Percentiles rank a stretch among this genome's conserved stretches.
These are phyloP conservation scores for Rallus crepitans DNA, from an alignment of 2,797 vertebrate genomes.

Conservation along the genomic window DNA sequence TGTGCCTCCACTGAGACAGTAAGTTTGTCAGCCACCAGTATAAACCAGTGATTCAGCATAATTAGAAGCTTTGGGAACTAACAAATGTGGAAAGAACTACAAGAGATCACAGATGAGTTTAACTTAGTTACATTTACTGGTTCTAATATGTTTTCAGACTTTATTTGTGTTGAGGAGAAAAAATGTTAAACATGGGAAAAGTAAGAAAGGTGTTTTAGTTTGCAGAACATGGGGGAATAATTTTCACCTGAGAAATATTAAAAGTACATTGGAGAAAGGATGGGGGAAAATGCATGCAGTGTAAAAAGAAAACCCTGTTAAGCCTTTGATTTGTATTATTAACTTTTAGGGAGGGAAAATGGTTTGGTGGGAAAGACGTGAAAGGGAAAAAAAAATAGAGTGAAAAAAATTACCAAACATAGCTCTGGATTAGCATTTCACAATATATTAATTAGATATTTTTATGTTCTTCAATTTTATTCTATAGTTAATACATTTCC, in stretches of 20 bases:
- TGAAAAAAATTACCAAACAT: not conserved
- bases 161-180: not conserved
- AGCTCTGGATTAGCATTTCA: not conserved
- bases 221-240: not conserved
- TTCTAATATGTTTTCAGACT: not conserved
- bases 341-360: not conserved
- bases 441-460: not conserved
- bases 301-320: not conserved
- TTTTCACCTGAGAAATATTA: not conserved
- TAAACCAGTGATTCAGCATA: not conserved
- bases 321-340: not conserved
- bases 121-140: not conserved
- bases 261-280: not conserved
- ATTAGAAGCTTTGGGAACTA: not conserved
- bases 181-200: not conserved
- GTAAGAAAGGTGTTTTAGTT: not conserved
- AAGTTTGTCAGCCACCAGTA: not conserved
- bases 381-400: not conserved
- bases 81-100: not conserved
- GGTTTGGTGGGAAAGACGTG: not conserved
- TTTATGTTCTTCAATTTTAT: not conserved
- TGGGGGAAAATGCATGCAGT: not conserved
- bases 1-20: not conserved
- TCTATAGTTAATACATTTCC: not conserved
- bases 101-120: not conserved